phyloP scores from a whole-genome alignment of 2,797 vertebrate genomes.

The Neopelma chrysocephalum region DNA sequence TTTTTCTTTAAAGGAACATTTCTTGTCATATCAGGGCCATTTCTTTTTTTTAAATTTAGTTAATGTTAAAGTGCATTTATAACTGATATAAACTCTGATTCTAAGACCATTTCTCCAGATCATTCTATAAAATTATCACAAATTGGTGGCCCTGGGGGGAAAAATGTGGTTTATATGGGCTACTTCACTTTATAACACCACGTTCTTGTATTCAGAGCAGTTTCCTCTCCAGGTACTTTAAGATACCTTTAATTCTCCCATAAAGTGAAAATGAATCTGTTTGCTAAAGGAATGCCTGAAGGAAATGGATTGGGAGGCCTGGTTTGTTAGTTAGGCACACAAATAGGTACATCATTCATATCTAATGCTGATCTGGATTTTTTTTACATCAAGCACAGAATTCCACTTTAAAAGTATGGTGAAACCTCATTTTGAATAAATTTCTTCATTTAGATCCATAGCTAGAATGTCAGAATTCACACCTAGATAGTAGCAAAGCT shows the following conservation, averaged over 20 bases:
- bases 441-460: neutral
- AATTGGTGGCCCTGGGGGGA: neutral
- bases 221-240: neutral
- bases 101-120: neutral
- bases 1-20: neutral
- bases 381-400: neutral
- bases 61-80: neutral
- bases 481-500: neutral
- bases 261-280: neutral
- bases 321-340: neutral
- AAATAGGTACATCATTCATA: fast-evolving
- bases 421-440: neutral
- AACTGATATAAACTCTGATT: neutral
- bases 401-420: neutral
- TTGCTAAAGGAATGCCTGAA: neutral
- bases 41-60: neutral
- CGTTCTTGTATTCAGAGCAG: neutral
- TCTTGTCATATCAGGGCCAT: neutral
- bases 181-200: neutral
- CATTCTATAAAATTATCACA: neutral
- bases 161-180: neutral
- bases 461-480: neutral
- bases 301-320: neutral
- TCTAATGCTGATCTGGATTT: neutral
- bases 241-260: neutral